phyloP scores from a whole-genome alignment of 2,888 invertebrate species.

The Gortyna flavago region DNA sequence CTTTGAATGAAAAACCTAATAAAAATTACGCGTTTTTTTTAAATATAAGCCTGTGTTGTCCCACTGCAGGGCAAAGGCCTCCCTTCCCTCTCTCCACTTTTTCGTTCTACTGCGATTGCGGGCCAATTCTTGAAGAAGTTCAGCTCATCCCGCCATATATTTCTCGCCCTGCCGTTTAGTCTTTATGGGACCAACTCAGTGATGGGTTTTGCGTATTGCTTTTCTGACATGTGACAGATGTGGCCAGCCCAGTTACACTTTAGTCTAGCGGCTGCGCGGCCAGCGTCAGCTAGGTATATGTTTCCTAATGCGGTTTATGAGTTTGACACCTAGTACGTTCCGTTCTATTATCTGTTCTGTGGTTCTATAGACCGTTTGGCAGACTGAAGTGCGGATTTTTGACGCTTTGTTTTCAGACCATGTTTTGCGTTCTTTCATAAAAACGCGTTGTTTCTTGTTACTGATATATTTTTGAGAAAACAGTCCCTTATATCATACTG shows the following conservation, averaged over 20 bases:
- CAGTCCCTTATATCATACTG: background rate
- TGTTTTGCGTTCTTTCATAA: background rate
- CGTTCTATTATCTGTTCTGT: too few species aligned
- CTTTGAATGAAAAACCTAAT: background rate
- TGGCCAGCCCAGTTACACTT: background rate
- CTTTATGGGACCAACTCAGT: background rate
- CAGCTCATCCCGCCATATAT: background rate
- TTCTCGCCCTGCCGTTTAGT: background rate
- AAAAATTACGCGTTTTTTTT: background rate
- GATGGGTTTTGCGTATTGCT: background rate
- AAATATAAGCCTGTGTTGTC: background rate
- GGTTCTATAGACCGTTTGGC: too few species aligned
- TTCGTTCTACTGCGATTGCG: background rate
- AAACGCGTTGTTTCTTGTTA: background rate
- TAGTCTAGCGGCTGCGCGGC: background rate
- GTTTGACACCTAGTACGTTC: too few species aligned
- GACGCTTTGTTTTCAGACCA: background rate
- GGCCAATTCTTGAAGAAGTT: background rate
- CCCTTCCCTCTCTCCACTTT: background rate
- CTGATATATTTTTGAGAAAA: background rate
- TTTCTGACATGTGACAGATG: background rate
- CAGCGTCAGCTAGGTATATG: background rate
- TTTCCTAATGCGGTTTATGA: background rate
- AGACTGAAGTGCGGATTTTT: background rate
- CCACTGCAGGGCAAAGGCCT: background rate